These are phyloP conservation scores for Thunnus thynnus DNA, from an alignment of 2,113 vertebrate species.

Conservation along the genomic window DNA sequence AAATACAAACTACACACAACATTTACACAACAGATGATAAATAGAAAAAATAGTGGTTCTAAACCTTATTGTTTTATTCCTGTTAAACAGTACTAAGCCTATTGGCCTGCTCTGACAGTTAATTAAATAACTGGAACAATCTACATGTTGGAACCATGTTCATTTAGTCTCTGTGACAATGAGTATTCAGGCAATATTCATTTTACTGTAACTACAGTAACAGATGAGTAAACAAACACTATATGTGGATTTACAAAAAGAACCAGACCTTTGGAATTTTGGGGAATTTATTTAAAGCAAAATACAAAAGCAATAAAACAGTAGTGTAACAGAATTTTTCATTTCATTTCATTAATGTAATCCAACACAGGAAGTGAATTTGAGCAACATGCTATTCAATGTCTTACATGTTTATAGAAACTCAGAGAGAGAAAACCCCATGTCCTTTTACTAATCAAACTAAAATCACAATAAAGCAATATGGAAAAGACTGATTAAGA, in stretches of 20 bases:
- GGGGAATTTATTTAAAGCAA: slow-evolving; percentile 9
- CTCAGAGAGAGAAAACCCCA: neutral
- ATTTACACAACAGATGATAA: too few relatives aligned
- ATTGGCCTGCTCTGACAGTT: too few relatives aligned
- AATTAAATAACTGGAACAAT: too few relatives aligned
- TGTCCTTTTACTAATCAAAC: neutral
- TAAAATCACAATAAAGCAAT: neutral
- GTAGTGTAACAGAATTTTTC: neutral
- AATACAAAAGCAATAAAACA: neutral
- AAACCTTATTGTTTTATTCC: too few relatives aligned
- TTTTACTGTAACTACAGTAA: too few relatives aligned
- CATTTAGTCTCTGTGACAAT: too few relatives aligned
- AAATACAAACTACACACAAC: too few relatives aligned
- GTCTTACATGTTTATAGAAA: neutral
- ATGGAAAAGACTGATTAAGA: too few relatives aligned
- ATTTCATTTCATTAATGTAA: neutral
- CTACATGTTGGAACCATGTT: neutral
- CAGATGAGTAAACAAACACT: too few relatives aligned
- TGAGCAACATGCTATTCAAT: neutral
- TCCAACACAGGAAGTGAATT: neutral
- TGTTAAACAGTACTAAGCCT: too few relatives aligned
- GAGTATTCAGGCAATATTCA: neutral
- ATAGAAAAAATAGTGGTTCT: too few relatives aligned
- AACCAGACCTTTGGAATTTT: neutral
- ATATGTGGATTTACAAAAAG: neutral